Evolutionary conservation across 2,113 vertebrate genomes (phyloP), one percentile per base, ranked within the genome.

Genomic region (Syngnathus floridae): DNA sequence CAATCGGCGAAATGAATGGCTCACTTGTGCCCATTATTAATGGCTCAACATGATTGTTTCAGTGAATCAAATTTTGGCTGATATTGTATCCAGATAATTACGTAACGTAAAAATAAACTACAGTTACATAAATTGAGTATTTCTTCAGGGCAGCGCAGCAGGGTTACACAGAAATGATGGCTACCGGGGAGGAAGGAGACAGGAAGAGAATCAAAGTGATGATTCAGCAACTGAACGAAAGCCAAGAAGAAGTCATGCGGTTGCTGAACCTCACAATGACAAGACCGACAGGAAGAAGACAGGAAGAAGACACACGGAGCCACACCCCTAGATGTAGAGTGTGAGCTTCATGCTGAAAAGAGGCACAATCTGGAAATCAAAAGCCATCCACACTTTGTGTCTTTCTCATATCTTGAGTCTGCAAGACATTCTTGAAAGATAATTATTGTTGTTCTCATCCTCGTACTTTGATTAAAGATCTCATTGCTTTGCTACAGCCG

Each of bases 151-250:
- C 82, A 73, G 66, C 48, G 38, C 14, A 59, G 61, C 63, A 48
- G 54, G 74, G 80, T 40, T 70, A 73, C 41, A 36, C 72, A 48
- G 72, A 73, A 48, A 69, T 76, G 77, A 65, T 63, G 43, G 46
- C 46, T 48, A n/a, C 46, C 19, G 6, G 46, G 46, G 46, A 9
- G 46, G 84, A 75, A 72, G 71, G 35, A 31, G 73, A 72, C 46
- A 76, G 73, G 71, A 73, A 67, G 40, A 22, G 64, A 76, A 72
- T 81, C 64, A 82, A 84, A 82, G 74, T 11, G 37, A 67, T 84
- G 80, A 87, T 77, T 82, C 74, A 83, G 85, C 80, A 82, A 7
- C 67, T 72, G 71, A 75, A 63, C 4, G 16, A 51, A 71, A 76
- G 65, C 69, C 71, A 72, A 79, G 26, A 43, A 68, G 70, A 65